Base-by-base conservation (phyloP, 1,140 invertebrate species). In the Brachionus asplanchnoidis region DNA sequence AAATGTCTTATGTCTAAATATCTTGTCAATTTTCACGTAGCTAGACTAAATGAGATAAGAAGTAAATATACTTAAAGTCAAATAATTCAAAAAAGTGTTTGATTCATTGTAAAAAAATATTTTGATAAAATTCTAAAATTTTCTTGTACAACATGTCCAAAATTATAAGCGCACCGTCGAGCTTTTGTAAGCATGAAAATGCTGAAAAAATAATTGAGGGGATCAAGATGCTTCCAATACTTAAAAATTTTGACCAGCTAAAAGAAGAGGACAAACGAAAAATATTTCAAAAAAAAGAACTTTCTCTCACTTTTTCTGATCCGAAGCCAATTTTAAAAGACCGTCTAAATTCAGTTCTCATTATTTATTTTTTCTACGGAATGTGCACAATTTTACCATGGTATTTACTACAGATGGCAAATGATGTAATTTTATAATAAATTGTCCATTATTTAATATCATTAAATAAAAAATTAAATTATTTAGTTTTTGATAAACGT, bases 201-300 rank as follows among this genome's bases (percentile, higher is more conserved):
- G 44, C 73, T 28, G 73, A 77, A 23, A 77, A 77, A 50, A 50
- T 77, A 46, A 77, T 77, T 11, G 73, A 77, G 28, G 40, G 42
- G 6, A 77, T 77, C 26, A 77, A 77, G 28, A 77, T 77, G 73
- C 46, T 77, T 7, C 73, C 73, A 50, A 77, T 77, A 50, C 40
- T 77, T 3, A 77, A 77, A 77, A 46, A 77, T 50, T 77, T 77
- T 28, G 73, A 77, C 3, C 73, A 77, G 28, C 14, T 77, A 6
- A 77, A 77, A 50, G 42, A 77, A 50, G 73, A 77, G 53, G 73
- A 77, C 17, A 77, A 77, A 77, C 20, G 44, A 14, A 77, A 77
- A 50, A 50, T 77, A 77, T 77, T 77, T 77, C 26, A 50, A 11
- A 77, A 77, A 46, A 77, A 77, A 77, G 73, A 77, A n/a, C 12